Conservation (phyloP, 2,113 vertebrate genomes). For the Syrrhaptes paradoxus region DNA sequence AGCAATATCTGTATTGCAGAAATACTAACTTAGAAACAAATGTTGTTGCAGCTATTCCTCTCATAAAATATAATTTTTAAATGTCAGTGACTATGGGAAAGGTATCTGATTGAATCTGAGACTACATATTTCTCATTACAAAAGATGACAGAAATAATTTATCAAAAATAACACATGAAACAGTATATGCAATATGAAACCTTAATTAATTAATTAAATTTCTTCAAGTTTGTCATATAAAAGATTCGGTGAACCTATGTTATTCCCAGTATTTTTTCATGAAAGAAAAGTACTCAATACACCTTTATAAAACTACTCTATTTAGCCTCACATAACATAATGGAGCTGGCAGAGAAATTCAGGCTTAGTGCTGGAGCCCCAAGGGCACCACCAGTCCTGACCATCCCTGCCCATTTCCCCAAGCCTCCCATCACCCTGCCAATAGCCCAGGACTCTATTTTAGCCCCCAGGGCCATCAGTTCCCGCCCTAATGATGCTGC, state of each 20-base stretch:
- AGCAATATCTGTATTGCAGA: not conserved
- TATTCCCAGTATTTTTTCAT: not conserved
- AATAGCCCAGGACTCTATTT: not conserved
- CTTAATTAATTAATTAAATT: not conserved
- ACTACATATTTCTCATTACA: not conserved
- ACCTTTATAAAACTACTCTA: not conserved
- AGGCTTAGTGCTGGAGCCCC: not conserved
- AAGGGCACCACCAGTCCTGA: not conserved
- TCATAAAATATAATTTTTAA: not conserved
- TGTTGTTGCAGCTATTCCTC: not conserved
- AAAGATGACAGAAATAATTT: not conserved
- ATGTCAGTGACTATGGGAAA: not conserved
- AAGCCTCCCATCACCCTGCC: not conserved
- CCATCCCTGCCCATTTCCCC: not conserved
- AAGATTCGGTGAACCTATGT: not conserved
- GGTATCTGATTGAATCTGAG: not conserved
- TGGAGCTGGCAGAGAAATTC: not conserved
- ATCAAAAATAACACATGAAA: not conserved
- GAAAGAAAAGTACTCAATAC: not conserved
- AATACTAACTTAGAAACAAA: not conserved
- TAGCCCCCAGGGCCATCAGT: accelerated
- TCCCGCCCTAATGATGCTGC: not conserved
- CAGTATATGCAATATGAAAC: not conserved
- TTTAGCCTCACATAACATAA: not conserved
- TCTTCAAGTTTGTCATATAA: not conserved